Evolutionary conservation across 2,797 vertebrate species (phyloP), one percentile per base, ranked within the genome.

Genomic region (Myripristis jacobus): DNA sequence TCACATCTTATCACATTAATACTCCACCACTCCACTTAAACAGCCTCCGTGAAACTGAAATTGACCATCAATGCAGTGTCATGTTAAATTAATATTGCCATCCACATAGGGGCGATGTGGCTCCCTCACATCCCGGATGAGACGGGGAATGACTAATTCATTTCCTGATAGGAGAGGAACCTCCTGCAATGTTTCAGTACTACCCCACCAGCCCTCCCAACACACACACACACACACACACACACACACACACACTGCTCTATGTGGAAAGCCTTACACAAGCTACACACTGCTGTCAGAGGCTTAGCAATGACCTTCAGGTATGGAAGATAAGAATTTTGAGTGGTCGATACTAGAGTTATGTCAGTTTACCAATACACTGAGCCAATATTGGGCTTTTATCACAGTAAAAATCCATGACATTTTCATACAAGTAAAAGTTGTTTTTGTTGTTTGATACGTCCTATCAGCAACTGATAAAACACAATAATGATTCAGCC

Each of bases 11-110:
- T 95, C 94, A 95, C 84, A 90, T 91, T 90, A 90, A 94, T 95
- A 91, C 70, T 82, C 81, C 87, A 93, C 87, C 92, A 93, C 93
- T 94, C 93, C 91, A 94, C 93, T 95, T 94, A 95, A 94, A 94
- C 91, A 92, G 91, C 91, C 91, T 88, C 89, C 87, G 81, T 87
- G 90, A 94, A 94, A 92, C 93, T 92, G 92, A 94, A 94, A 94
- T 94, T 93, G 94, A 94, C 93, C 93, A 95, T 94, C 93, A 95
- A 95, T 93, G 94, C 88, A 75, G 90, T 94, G 94, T 94, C 94
- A 94, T 94, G 93, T 94, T 95, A 95, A 92, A 95, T 94, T 94
- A 92, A 95, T 92, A 93, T 77, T 93, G 91, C 90, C 88, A 92
- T 92, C 92, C 91, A 90, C 90, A 90, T 56, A 86, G 88, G 88